Conservation (phyloP, 2,113 vertebrate genomes). For the Marmota monax region DNA sequence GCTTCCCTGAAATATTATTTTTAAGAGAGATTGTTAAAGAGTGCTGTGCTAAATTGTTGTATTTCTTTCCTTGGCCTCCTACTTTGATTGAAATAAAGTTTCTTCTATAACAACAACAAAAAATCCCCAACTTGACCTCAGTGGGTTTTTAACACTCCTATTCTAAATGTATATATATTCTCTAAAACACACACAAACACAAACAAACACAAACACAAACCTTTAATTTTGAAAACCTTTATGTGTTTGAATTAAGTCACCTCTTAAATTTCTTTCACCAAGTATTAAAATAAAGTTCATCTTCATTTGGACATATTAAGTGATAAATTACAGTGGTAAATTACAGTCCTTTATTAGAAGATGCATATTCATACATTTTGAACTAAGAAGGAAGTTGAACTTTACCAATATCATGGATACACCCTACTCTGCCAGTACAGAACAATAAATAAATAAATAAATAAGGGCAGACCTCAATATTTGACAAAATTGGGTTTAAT, state of each 20-base stretch:
- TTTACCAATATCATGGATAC: not conserved
- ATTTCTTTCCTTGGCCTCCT: not conserved
- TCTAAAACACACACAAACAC: not conserved
- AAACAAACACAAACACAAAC: not conserved
- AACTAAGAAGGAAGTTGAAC: not conserved
- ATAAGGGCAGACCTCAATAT: not conserved
- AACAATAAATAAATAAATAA: not conserved
- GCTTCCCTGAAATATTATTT: not conserved
- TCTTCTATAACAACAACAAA: not conserved
- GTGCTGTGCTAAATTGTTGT: not conserved
- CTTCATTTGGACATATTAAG: not conserved
- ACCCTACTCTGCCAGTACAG: not conserved
- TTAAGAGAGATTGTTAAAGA: not conserved
- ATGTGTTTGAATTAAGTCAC: not conserved
- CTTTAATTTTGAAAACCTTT: not conserved
- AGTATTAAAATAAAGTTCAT: not conserved
- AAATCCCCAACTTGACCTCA: not conserved
- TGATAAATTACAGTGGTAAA: not conserved
- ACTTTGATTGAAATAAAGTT: not conserved
- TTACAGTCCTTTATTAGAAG: not conserved
- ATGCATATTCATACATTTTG: not conserved
- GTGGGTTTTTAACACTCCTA: not conserved
- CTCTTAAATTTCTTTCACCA: not conserved
- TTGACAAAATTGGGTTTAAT: not conserved
- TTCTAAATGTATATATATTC: not conserved